phyloP scores from a whole-genome alignment of 2,888 invertebrate genomes.

The Malachius bipustulatus region DNA sequence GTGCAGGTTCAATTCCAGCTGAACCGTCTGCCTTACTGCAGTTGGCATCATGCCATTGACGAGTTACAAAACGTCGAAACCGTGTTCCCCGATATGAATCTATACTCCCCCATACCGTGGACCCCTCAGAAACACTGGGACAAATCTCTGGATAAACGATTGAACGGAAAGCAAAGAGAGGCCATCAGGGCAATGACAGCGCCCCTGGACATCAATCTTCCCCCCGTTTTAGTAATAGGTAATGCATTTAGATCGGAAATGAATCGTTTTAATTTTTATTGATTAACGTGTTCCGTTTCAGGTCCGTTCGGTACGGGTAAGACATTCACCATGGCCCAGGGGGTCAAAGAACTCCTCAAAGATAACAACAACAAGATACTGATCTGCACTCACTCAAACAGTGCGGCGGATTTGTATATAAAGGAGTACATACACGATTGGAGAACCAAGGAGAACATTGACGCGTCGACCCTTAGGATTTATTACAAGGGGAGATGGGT shows the following conservation, averaged over 20 bases:
- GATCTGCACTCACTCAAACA: conserved; percentile 79
- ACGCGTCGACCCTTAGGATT: conserved; percentile 60
- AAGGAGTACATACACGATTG: conserved; percentile 72
- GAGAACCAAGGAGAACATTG: conserved; percentile 53
- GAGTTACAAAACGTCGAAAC: conserved; percentile 55
- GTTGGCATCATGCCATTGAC: conserved; percentile 76
- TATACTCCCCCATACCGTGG: conserved; percentile 56
- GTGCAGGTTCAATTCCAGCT: conserved; percentile 71
- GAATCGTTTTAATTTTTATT: too few species aligned
- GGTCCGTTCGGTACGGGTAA: conserved; percentile 84
- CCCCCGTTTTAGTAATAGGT: conserved; percentile 60
- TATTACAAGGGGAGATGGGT: conserved; percentile 72
- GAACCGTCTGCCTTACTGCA: conserved; percentile 68
- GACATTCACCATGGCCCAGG: conserved; percentile 67
- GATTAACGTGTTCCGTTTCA: too few species aligned
- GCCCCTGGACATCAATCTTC: conserved; percentile 46
- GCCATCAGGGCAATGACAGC: conserved; percentile 68
- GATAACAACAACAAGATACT: conserved; percentile 57
- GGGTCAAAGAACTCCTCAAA: conserved; percentile 52
- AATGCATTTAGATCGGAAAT: too few species aligned
- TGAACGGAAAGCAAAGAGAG: conserved; percentile 69
- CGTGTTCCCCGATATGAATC: conserved; percentile 56
- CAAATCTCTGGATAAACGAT: conserved; percentile 45
- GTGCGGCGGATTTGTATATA: conserved; percentile 75
- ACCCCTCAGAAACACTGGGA: conserved; percentile 57